phyloP scores from a whole-genome alignment of 2,113 vertebrate species.

The Gorilla gorilla region DNA sequence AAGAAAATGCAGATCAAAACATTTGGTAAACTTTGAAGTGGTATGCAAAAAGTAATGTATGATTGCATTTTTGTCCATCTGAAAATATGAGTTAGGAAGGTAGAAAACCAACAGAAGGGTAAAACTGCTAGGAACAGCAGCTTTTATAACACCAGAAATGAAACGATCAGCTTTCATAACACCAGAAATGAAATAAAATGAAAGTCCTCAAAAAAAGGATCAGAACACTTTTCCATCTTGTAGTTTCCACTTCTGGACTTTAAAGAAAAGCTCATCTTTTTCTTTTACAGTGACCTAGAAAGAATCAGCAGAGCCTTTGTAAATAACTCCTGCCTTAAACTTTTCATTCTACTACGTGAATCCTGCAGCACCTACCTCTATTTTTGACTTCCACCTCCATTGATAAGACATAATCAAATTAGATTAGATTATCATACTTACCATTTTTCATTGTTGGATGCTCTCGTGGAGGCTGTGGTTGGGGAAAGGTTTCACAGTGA shows the following conservation, averaged over 20 bases:
- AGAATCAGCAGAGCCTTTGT: neutral
- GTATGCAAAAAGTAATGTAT: neutral
- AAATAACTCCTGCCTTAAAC: neutral
- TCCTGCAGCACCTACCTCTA: neutral
- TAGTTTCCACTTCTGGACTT: neutral
- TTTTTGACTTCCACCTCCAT: neutral
- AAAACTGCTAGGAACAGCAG: neutral
- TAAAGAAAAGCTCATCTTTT: neutral
- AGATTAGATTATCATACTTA: neutral
- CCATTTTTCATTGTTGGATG: neutral
- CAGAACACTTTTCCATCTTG: neutral
- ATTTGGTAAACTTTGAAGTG: neutral
- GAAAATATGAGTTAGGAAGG: neutral
- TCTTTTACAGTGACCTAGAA: neutral
- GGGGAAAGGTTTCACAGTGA: neutral
- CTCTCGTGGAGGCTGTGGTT: neutral
- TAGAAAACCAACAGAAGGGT: neutral
- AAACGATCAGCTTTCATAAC: neutral
- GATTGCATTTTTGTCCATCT: neutral
- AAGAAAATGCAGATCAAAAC: neutral
- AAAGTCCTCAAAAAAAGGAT: neutral
- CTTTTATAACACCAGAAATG: neutral
- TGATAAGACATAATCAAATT: neutral
- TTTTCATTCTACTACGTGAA: neutral
- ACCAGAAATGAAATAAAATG: conserved; percentile 9